These are phyloP conservation scores for Leptogaster cylindrica DNA, from an alignment of 2,888 invertebrate genomes.

Conservation along the genomic window DNA sequence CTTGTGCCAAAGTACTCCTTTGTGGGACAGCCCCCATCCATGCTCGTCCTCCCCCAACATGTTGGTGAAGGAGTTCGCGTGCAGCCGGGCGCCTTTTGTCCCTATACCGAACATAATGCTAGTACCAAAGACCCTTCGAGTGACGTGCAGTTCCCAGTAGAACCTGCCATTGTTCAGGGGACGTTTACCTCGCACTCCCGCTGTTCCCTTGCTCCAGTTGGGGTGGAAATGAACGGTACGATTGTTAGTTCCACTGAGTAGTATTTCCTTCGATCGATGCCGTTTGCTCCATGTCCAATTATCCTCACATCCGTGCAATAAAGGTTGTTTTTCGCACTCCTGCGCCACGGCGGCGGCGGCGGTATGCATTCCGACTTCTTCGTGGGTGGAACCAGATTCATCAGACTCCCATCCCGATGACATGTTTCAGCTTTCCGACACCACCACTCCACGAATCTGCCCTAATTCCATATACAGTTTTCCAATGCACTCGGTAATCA, in stretches of 20 bases:
- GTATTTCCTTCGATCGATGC: conserved; percentile 66
- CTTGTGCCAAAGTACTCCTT: conserved; percentile 73
- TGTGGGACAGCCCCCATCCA: conserved; percentile 77
- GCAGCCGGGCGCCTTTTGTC: conserved; percentile 66
- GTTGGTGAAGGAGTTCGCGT: conserved; percentile 73
- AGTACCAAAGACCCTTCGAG: conserved; percentile 73
- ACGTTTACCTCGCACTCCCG: conserved; percentile 71
- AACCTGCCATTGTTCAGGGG: conserved; percentile 69
- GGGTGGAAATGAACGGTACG: conserved; percentile 75
- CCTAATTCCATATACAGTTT: too few relatives aligned
- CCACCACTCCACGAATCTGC: too few relatives aligned
- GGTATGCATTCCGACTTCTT: too few relatives aligned
- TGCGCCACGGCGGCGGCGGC: too few relatives aligned
- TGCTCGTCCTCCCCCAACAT: conserved; percentile 73
- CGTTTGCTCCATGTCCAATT: conserved; percentile 73
- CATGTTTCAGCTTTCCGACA: too few relatives aligned
- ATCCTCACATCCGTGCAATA: conserved; percentile 67
- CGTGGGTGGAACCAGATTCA: too few relatives aligned
- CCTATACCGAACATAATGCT: conserved; percentile 79
- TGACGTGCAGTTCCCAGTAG: conserved; percentile 72
- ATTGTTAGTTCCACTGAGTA: conserved; percentile 65
- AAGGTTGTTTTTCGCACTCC: conserved; percentile 49
- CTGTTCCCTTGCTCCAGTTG: conserved; percentile 77
- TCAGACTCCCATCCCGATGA: too few relatives aligned
- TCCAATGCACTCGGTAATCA: too few relatives aligned